Base-by-base conservation (phyloP, 2,888 invertebrate genomes). In the Hydriomena furcata region DNA sequence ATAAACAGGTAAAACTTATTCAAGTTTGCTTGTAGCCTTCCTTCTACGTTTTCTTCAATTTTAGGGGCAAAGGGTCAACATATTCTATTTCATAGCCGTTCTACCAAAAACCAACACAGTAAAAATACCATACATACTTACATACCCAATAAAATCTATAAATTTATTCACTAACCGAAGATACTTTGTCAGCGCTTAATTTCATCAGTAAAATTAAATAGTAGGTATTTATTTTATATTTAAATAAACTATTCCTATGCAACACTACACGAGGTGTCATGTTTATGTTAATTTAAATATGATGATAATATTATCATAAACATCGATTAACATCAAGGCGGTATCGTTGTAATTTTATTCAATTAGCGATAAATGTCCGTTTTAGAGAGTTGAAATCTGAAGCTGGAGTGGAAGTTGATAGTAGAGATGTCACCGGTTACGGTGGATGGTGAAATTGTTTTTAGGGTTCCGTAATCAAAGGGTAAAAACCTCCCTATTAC, bases 251-350 rank as follows among this genome's bases (percentile, higher is more conserved):
- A 55, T 46, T 37, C 30, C 53, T 37, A 56, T 56, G 56, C 52
- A 54, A 60, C 47, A 35, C 34, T 47, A 60, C 45, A 52, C 54
- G 28, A 52, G 38, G 59, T 60, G 54, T 60, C 59, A 60, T 60
- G 56, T 56, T 55, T 60, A 60, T 60, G 52, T 45, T 50, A 60
- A 60, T 55, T 47, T 56, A 32, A 54, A 31, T 48, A 45, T 42
- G 48, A 46, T 43, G 46, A 41, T 52, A 54, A 60, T 56, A 42
- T 54, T 30, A 8, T 36, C 53, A 35, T 41, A 47, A 47, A 44
- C 41, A 43, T 41, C 41, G 48, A 13, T 28, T 32, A 43, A 34
- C 47, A 54, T 56, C 52, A n/a, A n/a, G 12, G 3, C 21, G 20
- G 46, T 47, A 48, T 44, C 38, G 31, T 46, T 41, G 43, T 56